These are phyloP conservation scores for Alfaro cultratus DNA, from an alignment of 2,797 vertebrate genomes.

Conservation along the genomic window DNA sequence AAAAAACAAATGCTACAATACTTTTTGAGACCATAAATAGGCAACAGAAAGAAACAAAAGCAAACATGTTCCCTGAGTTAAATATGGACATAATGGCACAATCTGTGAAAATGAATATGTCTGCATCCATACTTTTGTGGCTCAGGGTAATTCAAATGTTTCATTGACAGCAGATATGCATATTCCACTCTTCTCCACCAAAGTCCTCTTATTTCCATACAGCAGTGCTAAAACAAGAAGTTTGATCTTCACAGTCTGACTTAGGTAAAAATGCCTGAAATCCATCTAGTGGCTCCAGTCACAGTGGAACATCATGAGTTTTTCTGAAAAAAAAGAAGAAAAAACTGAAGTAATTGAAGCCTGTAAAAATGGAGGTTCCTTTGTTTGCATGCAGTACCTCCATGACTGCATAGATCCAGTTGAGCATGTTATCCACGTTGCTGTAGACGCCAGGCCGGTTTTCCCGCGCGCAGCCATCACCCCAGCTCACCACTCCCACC, in stretches of 20 bases:
- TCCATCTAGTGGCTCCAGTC: slow-evolving; percentile 9
- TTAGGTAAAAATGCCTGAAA: background rate
- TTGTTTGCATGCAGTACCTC: slow-evolving; percentile 74
- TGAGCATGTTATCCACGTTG: slow-evolving; percentile 82
- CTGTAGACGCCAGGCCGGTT: slow-evolving; percentile 87
- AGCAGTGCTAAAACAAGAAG: background rate
- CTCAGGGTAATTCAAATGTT: background rate
- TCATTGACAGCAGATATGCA: slow-evolving; percentile 16
- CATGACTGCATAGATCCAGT: slow-evolving; percentile 85
- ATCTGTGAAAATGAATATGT: slow-evolving; percentile 5
- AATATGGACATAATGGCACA: slow-evolving; percentile 44
- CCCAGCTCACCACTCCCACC: slow-evolving; percentile 94
- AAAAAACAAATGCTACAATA: no score
- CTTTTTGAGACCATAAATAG: background rate
- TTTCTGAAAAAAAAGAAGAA: slow-evolving; percentile 49
- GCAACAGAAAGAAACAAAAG: slow-evolving; percentile 10
- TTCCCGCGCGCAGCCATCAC: slow-evolving; percentile 86
- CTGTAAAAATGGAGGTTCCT: background rate
- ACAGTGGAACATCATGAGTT: slow-evolving; percentile 50
- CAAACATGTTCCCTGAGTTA: slow-evolving; percentile 56
- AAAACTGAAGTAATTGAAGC: background rate
- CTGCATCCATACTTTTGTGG: background rate
- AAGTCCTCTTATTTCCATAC: background rate
- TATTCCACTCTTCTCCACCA: slow-evolving; percentile 18
- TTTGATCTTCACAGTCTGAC: slow-evolving; percentile 17